Base-by-base conservation (phyloP, 2,113 vertebrate species). In the Stercorarius parasiticus region DNA sequence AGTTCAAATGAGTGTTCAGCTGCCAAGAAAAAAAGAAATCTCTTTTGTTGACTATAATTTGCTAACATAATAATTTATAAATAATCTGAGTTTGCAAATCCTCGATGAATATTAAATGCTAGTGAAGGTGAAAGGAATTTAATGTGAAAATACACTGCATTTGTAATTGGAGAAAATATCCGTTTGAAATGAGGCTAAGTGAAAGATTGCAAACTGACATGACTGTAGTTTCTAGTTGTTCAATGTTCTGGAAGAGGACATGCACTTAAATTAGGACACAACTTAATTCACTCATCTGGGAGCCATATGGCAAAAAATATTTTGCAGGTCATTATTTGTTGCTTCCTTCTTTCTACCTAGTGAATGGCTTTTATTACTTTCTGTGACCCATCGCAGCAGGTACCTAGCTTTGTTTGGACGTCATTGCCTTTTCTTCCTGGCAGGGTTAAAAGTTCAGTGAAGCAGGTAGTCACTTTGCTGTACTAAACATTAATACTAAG, bases 21-120 rank as follows among this genome's bases (percentile, higher is more conserved):
- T 96, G 80, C 40, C 43, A 90, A 77, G 86, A 93, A 73, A 66
- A 30, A 65, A 49, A n/a, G 16, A 58, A n/a, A 16, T 49, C 49
- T 88, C 38, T 95, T 85, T 88, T 86, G n/a, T 93, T 90, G 82
- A 76, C 17, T 69, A n/a, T 85, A 88, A 92, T 95, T 95, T 97
- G 49, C 74, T 95, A 92, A 32, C 22, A 96, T 78, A 96, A 95
- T 92, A 91, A 92, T 86, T 86, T 77, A 79, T 82, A 88, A 96
- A 96, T 90, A 92, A 76, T 40, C 1, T 38, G 76, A 93, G 43
- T 32, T 62, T 34, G 56, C 40, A 71, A 90, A 92, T 95, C 29
- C 64, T 88, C 20, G 26, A 85, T 27, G 96, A 86, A n/a, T 80
- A 87, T 65, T 88, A 89, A 96, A 95, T 69, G 42, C 12, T 58